phyloP scores from a whole-genome alignment of 2,888 invertebrate species.

The Epiperipatus broadwayi region DNA sequence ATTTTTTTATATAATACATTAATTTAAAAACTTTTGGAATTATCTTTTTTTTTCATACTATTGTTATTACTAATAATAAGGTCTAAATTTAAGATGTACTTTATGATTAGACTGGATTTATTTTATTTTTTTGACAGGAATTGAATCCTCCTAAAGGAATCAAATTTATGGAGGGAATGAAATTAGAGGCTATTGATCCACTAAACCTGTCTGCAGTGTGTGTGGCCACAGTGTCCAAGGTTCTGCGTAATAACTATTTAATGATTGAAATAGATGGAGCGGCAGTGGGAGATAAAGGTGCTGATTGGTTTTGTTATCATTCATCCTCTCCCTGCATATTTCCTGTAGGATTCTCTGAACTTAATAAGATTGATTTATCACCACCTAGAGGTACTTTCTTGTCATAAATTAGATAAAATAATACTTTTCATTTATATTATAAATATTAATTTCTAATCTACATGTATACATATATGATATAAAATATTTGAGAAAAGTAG shows the following conservation, averaged over 20 bases:
- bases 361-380: conserved; percentile 58
- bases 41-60: too few relatives aligned
- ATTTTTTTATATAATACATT: too few relatives aligned
- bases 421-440: too few relatives aligned
- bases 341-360: conserved; percentile 49
- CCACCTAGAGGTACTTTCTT: conserved; percentile 76
- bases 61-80: too few relatives aligned
- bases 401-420: conserved; percentile 18
- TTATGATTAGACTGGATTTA: too few relatives aligned
- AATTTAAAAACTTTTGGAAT: too few relatives aligned
- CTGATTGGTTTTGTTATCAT: conserved; percentile 94
- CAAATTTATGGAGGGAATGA: conserved; percentile 63
- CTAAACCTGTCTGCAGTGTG: conserved; percentile 80
- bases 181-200: conserved; percentile 91
- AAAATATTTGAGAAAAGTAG: too few relatives aligned
- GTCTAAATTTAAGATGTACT: too few relatives aligned
- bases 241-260: conserved; percentile 72
- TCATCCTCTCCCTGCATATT: conserved; percentile 82
- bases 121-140: too few relatives aligned
- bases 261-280: conserved; percentile 90
- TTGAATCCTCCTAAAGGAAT: too few relatives aligned
- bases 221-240: conserved; percentile 85
- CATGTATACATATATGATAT: too few relatives aligned
- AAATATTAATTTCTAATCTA: too few relatives aligned
- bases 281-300: conserved; percentile 44